These are phyloP conservation scores for Cyanocitta stelleri DNA, from an alignment of 2,113 vertebrate genomes.

Conservation along the genomic window DNA sequence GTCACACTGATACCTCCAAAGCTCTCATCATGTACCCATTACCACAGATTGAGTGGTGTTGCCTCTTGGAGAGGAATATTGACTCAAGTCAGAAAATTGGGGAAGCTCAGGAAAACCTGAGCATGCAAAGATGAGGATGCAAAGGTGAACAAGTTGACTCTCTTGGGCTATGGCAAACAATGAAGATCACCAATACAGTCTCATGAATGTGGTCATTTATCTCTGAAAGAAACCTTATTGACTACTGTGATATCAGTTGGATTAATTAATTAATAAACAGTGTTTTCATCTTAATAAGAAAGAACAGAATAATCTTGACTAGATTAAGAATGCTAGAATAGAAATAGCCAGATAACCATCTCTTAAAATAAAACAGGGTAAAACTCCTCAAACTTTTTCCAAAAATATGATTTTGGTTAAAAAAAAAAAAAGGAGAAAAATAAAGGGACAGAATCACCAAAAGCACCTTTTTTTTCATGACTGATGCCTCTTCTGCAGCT, in stretches of 20 bases:
- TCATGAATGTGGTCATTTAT: neutral
- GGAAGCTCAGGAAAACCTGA: neutral
- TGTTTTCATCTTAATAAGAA: neutral
- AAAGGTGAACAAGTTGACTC: neutral
- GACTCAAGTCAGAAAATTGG: neutral
- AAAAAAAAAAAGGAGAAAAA: neutral
- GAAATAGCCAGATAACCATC: neutral
- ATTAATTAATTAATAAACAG: neutral
- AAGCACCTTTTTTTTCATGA: neutral
- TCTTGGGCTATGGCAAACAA: neutral
- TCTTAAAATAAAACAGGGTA: neutral
- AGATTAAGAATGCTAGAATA: neutral
- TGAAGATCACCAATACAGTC: neutral
- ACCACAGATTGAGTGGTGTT: fast-evolving
- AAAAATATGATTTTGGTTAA: neutral
- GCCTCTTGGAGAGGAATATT: neutral
- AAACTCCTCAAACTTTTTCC: neutral
- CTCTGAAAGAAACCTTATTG: neutral
- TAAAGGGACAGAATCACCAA: neutral
- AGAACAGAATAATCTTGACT: neutral
- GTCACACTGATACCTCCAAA: neutral
- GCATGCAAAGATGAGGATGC: neutral
- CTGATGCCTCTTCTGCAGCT: constrained; percentile 24
- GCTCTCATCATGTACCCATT: neutral
- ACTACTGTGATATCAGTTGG: neutral